Conservation (phyloP, 1,140 invertebrate species). For the Bombyx mandarina region DNA sequence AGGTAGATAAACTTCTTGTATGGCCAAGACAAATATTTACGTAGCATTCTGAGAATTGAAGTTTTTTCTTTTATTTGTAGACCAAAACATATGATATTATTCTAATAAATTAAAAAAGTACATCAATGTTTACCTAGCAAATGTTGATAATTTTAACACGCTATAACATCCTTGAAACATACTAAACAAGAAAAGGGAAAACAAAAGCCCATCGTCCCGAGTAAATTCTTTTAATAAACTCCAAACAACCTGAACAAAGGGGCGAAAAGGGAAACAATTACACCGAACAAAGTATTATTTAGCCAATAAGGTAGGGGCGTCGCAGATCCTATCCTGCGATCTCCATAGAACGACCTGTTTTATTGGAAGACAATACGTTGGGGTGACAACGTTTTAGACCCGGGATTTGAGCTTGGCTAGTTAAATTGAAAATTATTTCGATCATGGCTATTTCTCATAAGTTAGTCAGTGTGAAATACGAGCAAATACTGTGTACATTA, state of each 20-base stretch:
- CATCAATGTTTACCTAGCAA: too few species aligned
- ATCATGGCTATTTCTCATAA: too few species aligned
- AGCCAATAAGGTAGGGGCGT: constrained; percentile 29
- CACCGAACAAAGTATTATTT: constrained; percentile 36
- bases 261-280: constrained; percentile 35
- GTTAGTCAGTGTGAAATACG: too few species aligned
- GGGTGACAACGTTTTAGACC: neutral
- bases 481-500: too few species aligned
- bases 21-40: too few species aligned
- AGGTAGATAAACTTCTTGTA: too few species aligned
- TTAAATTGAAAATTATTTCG: too few species aligned
- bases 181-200: neutral
- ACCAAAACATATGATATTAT: too few species aligned
- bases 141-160: constrained; percentile 1
- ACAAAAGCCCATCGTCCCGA: neutral
- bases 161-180: neutral
- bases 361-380: constrained; percentile 27
- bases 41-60: too few species aligned
- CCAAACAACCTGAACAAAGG: constrained; percentile 30
- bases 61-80: too few species aligned
- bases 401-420: too few species aligned
- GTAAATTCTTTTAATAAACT: constrained; percentile 24
- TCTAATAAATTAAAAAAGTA: too few species aligned
- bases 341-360: constrained; percentile 37
- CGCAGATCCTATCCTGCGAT: constrained; percentile 34